Base-by-base conservation (phyloP, 2,113 vertebrate genomes). In the Reinhardtius hippoglossoides region DNA sequence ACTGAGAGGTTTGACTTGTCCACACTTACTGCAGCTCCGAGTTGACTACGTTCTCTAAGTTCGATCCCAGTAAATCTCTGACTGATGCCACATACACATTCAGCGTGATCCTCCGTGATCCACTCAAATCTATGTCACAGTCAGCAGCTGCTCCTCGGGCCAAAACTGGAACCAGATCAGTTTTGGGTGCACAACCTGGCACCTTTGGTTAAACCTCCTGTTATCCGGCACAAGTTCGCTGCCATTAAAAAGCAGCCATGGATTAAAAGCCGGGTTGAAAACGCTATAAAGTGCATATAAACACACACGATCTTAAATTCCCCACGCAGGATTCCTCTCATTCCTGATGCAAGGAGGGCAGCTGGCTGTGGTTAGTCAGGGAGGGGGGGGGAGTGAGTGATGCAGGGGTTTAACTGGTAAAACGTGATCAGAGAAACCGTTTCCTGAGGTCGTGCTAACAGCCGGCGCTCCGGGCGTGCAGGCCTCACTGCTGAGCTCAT, bases 371-470 rank as follows among this genome's bases (percentile, higher is more conserved):
- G 40, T 40, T 40, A 40, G 40, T 40, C 40, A 37, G 9, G 60
- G 46, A 59, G 73, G 44, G 42, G 9, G 9, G 63, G 46, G 59
- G 73, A 72, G 61, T 27, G 69, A 60, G 50, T 42, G 61, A 91
- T 87, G 88, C 92, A 88, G 74, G 90, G 85, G 78, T 77, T 71
- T 27, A 5, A 76, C 60, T 52, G 42, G 50, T 67, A 87, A 86
- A 88, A 90, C 81, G 87, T 74, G 89, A 94, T 92, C 72, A 35
- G 85, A 91, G 77, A 85, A 93, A 88, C 89, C 81, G 93, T 94
- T 95, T 94, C 91, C 91, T 87, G 91, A 94, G 92, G 87, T 83
- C 42, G 88, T 91, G 92, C 90, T 95, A 94, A 95, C 93, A 94
- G 92, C 83, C 76, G 80, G 80, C 86, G 93, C 90, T 91, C 0